These are phyloP conservation scores for Laspeyria flexula DNA, from an alignment of 2,888 invertebrate species.

Conservation along the genomic window DNA sequence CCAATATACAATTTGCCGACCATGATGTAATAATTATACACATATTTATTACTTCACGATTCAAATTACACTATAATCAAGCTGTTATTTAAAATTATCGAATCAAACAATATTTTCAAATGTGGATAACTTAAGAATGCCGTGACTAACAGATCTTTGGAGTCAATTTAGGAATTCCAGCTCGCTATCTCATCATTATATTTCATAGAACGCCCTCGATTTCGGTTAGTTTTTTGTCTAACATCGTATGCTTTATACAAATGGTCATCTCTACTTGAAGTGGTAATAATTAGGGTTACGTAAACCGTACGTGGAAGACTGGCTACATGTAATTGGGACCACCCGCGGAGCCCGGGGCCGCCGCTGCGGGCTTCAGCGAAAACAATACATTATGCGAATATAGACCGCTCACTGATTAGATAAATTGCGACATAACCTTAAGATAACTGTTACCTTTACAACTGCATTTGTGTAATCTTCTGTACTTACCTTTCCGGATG, in stretches of 20 bases:
- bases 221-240: slow-evolving; percentile 59
- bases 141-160: slow-evolving; percentile 42
- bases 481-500: slow-evolving; percentile 1
- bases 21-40: slow-evolving; percentile 18
- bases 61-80: slow-evolving; percentile 25
- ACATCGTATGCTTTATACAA: slow-evolving; percentile 42
- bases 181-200: slow-evolving; percentile 57
- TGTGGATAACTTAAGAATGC: slow-evolving; percentile 40
- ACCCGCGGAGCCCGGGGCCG: slow-evolving; percentile 59
- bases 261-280: slow-evolving; percentile 66
- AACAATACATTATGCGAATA: slow-evolving; percentile 63
- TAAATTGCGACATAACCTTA: slow-evolving; percentile 36
- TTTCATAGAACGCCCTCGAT: slow-evolving; percentile 56
- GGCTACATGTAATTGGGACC: slow-evolving; percentile 66
- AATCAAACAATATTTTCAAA: slow-evolving; percentile 22
- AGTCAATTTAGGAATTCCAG: slow-evolving; percentile 62
- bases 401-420: slow-evolving; percentile 55
- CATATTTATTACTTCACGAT: slow-evolving; percentile 26
- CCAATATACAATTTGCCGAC: slow-evolving; percentile 4
- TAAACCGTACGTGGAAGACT: slow-evolving; percentile 56
- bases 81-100: slow-evolving; percentile 19
- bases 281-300: slow-evolving; percentile 69
- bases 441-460: slow-evolving; percentile 25
- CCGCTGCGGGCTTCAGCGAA: slow-evolving; percentile 35
- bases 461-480: slow-evolving; percentile 25